Base-by-base conservation (phyloP, 2,888 invertebrate species). In the Hydrotaea diabolus region DNA sequence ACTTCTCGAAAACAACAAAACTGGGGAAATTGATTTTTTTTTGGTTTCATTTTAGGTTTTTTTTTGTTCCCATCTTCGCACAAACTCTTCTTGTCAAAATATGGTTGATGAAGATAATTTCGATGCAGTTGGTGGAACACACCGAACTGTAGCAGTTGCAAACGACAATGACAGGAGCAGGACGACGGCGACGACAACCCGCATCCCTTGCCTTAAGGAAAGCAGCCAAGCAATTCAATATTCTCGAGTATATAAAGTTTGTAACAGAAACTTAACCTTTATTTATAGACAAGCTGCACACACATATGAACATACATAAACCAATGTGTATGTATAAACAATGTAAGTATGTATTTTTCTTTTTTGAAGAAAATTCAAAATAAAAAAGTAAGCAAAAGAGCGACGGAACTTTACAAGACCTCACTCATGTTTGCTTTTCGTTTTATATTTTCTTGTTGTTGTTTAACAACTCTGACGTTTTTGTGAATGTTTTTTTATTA, bases 191-290 rank as follows among this genome's bases (percentile, higher is more conserved):
- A 39, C 39, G 9, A 59, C 23, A 59, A 59, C 8, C 21, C 23
- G 19, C 11, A 23, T 23, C 59, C 21, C 19, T n/a, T n/a, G 49
- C 49, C 49, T 15, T n/a, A 49, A 57, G 39, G 31, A 74, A 36
- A 59, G 57, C 73, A 59, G 57, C 73, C 43, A 74, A 53, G 19
- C 73, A 74, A 74, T 74, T 74, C 59, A 74, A 74, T 74, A 59
- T 74, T 74, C 17, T 36, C 15, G 21, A 21, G 21, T 39, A 66
- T 31, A 71, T 23, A 57, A 74, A 74, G 23, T 74, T 74, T 57
- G 43, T 74, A 74, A 74, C 21, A 23, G 43, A 74, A 74, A 74
- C 59, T 74, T 74, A 74, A 74, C 73, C 73, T 74, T 73, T 73
- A 55, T 26, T 73, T 74, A 43, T 74, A 57, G 19, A 57, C 19